A percentile compares a stretch with the other conserved stretches of the same genome.
Evolutionary conservation across 2,797 vertebrate species (phyloP).

Genomic region (Sparus aurata): DNA sequence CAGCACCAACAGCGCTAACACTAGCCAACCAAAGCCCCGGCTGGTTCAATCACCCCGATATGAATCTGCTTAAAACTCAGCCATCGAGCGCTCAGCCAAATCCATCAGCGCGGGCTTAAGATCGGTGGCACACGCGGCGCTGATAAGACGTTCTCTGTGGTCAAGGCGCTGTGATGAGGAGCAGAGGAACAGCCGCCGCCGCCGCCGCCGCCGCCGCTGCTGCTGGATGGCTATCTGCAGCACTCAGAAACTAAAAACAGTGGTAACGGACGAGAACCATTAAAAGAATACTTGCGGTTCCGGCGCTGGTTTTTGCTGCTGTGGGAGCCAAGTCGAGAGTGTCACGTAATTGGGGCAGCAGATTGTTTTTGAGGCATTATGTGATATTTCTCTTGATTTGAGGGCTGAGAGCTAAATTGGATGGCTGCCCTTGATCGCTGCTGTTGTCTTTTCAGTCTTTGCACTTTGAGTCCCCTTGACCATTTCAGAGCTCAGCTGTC

Average conservation of each 20-base stretch:
- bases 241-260: conserved; percentile 37
- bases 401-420: conserved; percentile 60
- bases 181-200: conserved; percentile 40
- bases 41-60: conserved; percentile 78
- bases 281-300: conserved; percentile 58
- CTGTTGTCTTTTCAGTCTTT: conserved; percentile 39
- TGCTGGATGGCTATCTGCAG: conserved; percentile 44
- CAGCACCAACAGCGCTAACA: conserved; percentile 52
- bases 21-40: conserved; percentile 62
- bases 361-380: conserved; percentile 31
- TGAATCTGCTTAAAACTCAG: conserved; percentile 75
- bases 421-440: conserved; percentile 43
- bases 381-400: conserved; percentile 41
- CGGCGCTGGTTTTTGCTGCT: conserved; percentile 29
- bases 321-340: conserved; percentile 30
- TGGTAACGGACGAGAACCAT: conserved; percentile 48
- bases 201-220: background rate
- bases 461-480: conserved; percentile 15
- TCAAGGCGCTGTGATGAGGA: conserved; percentile 62
- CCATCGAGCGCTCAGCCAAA: conserved; percentile 56
- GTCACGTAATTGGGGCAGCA: conserved; percentile 31
- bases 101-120: conserved; percentile 74
- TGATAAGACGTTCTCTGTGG: conserved; percentile 77
- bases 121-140: conserved; percentile 48
- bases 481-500: conserved; percentile 8